phyloP scores from a whole-genome alignment of 2,888 invertebrate species.

The Blastobasis adustella region DNA sequence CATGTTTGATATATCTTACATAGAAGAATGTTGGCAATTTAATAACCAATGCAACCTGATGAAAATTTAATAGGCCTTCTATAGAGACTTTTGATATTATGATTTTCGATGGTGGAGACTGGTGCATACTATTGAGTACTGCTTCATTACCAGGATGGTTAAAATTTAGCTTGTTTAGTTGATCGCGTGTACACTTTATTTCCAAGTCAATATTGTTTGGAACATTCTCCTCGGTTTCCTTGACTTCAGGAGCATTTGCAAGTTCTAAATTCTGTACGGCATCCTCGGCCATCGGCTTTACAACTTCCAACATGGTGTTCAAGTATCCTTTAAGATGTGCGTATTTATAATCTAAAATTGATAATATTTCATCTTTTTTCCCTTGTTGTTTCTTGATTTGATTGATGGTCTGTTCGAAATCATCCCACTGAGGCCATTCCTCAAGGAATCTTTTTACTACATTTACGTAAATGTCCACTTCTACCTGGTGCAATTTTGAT shows the following conservation, averaged over 20 bases:
- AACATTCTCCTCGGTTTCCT: no score
- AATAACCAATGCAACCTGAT: no score
- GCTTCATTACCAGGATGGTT: constrained; percentile 19
- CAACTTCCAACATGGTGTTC: constrained; percentile 26
- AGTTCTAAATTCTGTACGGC: constrained; percentile 17
- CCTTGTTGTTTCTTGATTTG: constrained; percentile 21
- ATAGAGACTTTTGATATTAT: not conserved
- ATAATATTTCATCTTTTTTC: constrained; percentile 19
- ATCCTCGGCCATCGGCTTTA: constrained; percentile 25
- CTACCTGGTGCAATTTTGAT: constrained; percentile 31
- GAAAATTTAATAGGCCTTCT: no score
- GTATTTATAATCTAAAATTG: constrained; percentile 36
- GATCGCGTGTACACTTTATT: constrained; percentile 29
- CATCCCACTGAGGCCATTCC: constrained; percentile 60
- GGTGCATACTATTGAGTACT: constrained; percentile 33
- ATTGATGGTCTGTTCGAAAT: constrained; percentile 36
- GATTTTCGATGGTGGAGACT: constrained; percentile 20
- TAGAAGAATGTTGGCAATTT: no score
- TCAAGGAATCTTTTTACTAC: constrained; percentile 52
- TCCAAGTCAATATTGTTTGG: constrained; percentile 28
- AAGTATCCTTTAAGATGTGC: constrained; percentile 39
- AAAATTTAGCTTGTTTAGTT: constrained; percentile 34
- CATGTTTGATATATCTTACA: constrained; percentile 13
- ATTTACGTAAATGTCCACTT: constrained; percentile 47
- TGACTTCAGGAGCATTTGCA: no score